These are phyloP conservation scores for Listronotus bonariensis DNA, from an alignment of 1,140 invertebrate genomes.

Conservation along the genomic window DNA sequence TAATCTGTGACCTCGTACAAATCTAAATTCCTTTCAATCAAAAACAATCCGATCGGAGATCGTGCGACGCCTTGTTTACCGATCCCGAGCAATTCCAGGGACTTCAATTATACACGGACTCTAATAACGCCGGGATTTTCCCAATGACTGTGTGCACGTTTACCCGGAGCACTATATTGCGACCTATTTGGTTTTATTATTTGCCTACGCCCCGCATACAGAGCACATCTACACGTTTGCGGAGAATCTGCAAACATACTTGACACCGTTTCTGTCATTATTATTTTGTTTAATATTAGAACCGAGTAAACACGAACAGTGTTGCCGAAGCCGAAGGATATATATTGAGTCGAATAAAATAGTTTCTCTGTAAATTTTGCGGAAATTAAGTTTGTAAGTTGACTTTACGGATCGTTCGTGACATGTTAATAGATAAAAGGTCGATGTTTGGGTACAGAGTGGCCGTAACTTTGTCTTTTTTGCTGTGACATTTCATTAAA, in stretches of 20 bases:
- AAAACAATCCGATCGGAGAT: constrained; percentile 26
- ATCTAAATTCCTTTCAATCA: neutral
- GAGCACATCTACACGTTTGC: constrained; percentile 25
- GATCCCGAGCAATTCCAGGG: constrained; percentile 21
- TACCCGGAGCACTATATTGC: constrained; percentile 31
- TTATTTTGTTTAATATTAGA: constrained; percentile 32
- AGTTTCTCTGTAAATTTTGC: constrained; percentile 5
- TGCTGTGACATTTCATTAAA: too few species aligned
- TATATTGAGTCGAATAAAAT: constrained; percentile 28
- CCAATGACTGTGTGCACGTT: constrained; percentile 27
- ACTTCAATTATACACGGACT: constrained; percentile 36
- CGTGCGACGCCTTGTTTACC: constrained; percentile 27
- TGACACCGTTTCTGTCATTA: constrained; percentile 39
- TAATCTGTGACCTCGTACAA: too few species aligned
- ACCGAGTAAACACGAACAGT: constrained; percentile 19
- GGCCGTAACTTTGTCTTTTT: too few species aligned
- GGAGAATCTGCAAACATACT: constrained; percentile 35
- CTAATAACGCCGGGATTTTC: constrained; percentile 24
- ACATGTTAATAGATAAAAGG: too few species aligned
- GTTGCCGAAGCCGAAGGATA: constrained; percentile 12
- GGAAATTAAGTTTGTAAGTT: constrained; percentile 22
- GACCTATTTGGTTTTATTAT: constrained; percentile 40
- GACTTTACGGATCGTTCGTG: neutral
- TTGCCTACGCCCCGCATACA: constrained; percentile 34
- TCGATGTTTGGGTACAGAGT: too few species aligned